Conservation (phyloP, 2,888 invertebrate species). For the Dryococelus australis region DNA sequence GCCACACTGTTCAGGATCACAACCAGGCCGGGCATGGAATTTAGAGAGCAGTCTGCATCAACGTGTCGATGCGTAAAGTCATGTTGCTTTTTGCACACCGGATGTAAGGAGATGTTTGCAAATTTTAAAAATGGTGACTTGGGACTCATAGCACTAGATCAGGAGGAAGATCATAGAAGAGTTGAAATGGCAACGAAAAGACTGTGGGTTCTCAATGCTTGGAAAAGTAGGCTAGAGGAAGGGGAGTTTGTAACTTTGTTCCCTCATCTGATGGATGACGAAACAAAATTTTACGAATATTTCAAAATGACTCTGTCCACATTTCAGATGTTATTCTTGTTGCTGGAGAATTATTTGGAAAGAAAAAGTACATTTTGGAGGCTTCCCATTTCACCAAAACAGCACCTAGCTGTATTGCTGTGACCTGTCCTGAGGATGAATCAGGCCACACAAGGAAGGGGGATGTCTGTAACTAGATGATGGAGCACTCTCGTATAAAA, state of each 20-base stretch:
- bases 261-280: constrained; percentile 4
- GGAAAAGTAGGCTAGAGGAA: not conserved
- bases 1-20: too few relatives aligned
- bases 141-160: not conserved
- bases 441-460: too few relatives aligned
- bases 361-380: constrained; percentile 17
- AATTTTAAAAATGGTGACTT: not conserved
- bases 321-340: not conserved
- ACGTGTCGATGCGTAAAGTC: not conserved
- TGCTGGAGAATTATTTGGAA: not conserved
- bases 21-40: too few relatives aligned
- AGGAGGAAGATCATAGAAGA: not conserved
- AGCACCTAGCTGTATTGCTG: not conserved
- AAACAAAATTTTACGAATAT: not conserved
- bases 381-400: not conserved
- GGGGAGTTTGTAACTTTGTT: constrained; percentile 16
- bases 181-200: not conserved
- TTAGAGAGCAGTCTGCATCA: not conserved
- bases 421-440: too few relatives aligned
- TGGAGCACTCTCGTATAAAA: too few relatives aligned
- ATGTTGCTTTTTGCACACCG: not conserved
- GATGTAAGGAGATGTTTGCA: not conserved
- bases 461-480: too few relatives aligned
- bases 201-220: not conserved
- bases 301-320: not conserved